phyloP scores from a whole-genome alignment of 2,113 vertebrate genomes.

The Phodopus roborovskii region DNA sequence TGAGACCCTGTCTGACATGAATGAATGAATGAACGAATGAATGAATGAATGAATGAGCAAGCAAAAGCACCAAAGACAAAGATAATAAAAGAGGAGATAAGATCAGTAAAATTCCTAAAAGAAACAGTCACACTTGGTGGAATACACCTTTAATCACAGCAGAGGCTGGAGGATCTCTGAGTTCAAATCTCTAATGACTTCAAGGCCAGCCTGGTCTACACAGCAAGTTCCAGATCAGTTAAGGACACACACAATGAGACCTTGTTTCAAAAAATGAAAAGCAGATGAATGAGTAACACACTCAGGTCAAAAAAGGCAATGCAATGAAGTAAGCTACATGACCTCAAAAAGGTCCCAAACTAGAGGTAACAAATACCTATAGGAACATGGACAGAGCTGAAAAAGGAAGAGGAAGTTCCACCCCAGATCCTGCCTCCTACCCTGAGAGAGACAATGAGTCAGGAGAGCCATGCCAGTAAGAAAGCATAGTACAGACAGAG shows the following conservation, averaged over 20 bases:
- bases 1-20: background rate
- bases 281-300: background rate
- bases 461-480: background rate
- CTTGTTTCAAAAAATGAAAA: background rate
- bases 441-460: background rate
- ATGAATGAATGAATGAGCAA: background rate
- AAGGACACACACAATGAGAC: background rate
- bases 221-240: background rate
- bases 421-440: background rate
- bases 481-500: background rate
- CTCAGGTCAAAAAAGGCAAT: background rate
- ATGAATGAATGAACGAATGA: background rate
- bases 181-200: background rate
- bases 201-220: background rate
- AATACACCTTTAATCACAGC: background rate
- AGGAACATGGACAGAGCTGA: background rate
- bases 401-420: background rate
- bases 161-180: background rate
- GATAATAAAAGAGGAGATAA: background rate
- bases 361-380: background rate
- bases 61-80: background rate
- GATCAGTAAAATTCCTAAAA: conserved; percentile 13
- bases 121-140: background rate
- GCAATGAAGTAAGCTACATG: background rate
- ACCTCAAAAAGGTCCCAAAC: background rate